These are phyloP conservation scores for Erpobdella octoculata DNA, from an alignment of 2,888 invertebrate genomes.

Conservation along the genomic window DNA sequence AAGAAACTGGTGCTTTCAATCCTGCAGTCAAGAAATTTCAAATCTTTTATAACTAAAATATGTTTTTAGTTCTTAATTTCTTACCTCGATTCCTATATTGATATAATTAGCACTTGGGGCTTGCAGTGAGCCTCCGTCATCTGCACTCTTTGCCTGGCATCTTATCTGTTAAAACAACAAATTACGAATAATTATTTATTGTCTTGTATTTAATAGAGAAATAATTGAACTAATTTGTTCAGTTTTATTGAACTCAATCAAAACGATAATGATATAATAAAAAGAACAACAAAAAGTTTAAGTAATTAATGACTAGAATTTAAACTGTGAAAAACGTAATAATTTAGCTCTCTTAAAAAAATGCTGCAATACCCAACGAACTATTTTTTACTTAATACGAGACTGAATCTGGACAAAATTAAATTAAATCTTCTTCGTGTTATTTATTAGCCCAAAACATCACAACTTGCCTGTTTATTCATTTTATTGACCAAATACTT, in stretches of 20 bases:
- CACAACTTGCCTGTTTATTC: conserved; percentile 7
- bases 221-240: neutral
- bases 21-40: no score
- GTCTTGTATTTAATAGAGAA: neutral
- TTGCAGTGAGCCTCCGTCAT: neutral
- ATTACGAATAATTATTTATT: neutral
- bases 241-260: neutral
- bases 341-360: no score
- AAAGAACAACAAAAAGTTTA: neutral
- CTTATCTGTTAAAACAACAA: neutral
- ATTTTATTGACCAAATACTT: conserved; percentile 9
- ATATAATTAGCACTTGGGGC: neutral
- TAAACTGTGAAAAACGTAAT: neutral
- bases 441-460: neutral
- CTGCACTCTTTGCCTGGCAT: neutral
- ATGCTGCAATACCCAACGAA: no score
- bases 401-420: neutral
- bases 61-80: neutral
- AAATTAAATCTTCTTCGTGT: neutral
- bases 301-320: neutral
- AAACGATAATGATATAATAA: neutral
- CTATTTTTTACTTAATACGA: no score
- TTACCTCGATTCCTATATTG: conserved; percentile 13
- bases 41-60: no score
- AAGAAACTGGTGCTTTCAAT: no score